phyloP scores from a whole-genome alignment of 2,797 vertebrate genomes.

The Ctenopoma multispine region DNA sequence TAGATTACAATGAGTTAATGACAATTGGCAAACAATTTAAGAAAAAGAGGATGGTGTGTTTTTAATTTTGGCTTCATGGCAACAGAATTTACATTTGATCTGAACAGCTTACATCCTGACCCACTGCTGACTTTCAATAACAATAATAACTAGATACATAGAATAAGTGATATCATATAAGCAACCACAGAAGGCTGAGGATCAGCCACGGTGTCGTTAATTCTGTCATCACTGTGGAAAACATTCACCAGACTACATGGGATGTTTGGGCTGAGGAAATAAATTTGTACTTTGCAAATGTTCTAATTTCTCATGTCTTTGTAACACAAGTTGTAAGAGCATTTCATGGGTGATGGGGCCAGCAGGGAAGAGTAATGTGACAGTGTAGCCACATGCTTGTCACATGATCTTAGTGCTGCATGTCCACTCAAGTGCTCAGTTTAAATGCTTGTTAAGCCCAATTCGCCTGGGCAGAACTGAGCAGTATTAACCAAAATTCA shows the following conservation, averaged over 20 bases:
- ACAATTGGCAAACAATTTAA: conserved; percentile 68
- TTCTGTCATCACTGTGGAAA: background rate
- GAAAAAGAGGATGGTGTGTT: conserved; percentile 41
- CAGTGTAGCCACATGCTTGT: conserved; percentile 16
- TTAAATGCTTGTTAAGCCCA: conserved; percentile 67
- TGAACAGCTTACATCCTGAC: conserved; percentile 31
- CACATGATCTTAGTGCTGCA: conserved; percentile 1
- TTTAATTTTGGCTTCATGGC: conserved; percentile 70
- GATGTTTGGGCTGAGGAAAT: background rate
- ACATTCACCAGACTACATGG: conserved; percentile 10
- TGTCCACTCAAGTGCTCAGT: conserved; percentile 46
- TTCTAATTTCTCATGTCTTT: background rate
- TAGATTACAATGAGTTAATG: conserved; percentile 67
- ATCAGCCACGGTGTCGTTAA: conserved; percentile 13
- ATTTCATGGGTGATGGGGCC: conserved; percentile 7
- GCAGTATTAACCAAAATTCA: conserved; percentile 30
- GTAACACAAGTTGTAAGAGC: conserved; percentile 22
- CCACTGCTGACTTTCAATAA: conserved; percentile 23
- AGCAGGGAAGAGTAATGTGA: conserved; percentile 7
- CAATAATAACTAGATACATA: conserved; percentile 38
- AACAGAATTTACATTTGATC: conserved; percentile 52
- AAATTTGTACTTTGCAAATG: background rate
- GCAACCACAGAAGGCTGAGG: conserved; percentile 18
- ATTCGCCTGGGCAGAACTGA: conserved; percentile 19
- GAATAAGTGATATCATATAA: conserved; percentile 13